Base-by-base conservation (phyloP, 1,140 invertebrate genomes). In the Daktulosphaira vitifoliae region DNA sequence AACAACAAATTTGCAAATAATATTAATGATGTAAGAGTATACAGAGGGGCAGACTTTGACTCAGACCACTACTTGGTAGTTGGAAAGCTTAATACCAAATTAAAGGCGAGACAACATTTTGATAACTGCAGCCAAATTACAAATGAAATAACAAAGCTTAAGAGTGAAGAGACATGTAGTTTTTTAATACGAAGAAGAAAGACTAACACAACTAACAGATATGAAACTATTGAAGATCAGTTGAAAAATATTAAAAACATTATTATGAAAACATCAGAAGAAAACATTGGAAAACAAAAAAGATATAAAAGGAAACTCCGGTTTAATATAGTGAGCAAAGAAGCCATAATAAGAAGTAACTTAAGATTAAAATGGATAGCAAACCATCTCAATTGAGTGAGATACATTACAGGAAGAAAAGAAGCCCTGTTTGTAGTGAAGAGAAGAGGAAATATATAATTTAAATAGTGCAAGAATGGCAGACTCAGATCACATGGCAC, bases 271-370 rank as follows among this genome's bases (percentile, higher is more conserved):
- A n/a, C n/a, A n/a, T n/a, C n/a, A n/a, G n/a, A n/a, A n/a, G n/a
- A n/a, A n/a, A n/a, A n/a, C n/a, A n/a, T n/a, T n/a, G n/a, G n/a
- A n/a, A n/a, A n/a, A n/a, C n/a, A 62, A 59, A 11, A 23, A 2
- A 59, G 29, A 25, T 38, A 11, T 7, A 66, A 66, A 3, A 26
- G n/a, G 11, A 59, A 51, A 65, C 38, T 42, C 22, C 67, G 68
- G 68, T 67, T 67, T 53, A 53, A 68, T 54, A 54, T 39, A 16
- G 68, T 67, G 33, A 67, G 68, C 33, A 23, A 56, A n/a, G 33
- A 22, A 53, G n/a, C n/a, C n/a, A n/a, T n/a, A n/a, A n/a, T n/a
- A n/a, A 52, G 54, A 29, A 59, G 53, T 44, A 22, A 54, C 23
- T 42, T 38, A 26, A 53, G 54, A 44, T 3, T 54, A 20, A 54